Evolutionary conservation across 1,140 invertebrate species (phyloP), one percentile per base, ranked within the genome.

Genomic region (Tetranychus cinnabarinus): DNA sequence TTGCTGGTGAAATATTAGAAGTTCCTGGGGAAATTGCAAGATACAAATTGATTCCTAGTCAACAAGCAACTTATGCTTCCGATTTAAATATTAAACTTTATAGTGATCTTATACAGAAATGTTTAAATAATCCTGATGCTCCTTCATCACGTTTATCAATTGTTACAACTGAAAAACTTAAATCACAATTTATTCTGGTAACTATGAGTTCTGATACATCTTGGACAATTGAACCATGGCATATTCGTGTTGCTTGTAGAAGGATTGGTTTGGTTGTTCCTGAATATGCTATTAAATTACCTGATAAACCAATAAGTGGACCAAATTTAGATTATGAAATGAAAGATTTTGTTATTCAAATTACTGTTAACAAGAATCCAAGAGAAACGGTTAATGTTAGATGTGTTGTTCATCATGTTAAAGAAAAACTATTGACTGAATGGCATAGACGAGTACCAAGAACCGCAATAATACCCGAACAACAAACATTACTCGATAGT

Each of bases 181-280:
- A 66, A 2, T 65, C 63, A 15, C 39, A 63, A 23, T 60, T 72
- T 33, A 56, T 74, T 10, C 48, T 66, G n/a, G 77, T 90, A 15
- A 70, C 74, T 1, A 86, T 92, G 83, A 88, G 82, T 68, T 78
- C 80, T 68, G 76, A 81, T 58, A 75, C 78, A 61, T 80, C 83
- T 0, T 92, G 88, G 87, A 80, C 78, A 2, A 66, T 92, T 12
- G 78, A 88, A 69, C 82, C 81, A 0, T 86, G 82, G 82, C 87
- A 92, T 72, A 72, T 91, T 1, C 78, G 74, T 67, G 71, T 78
- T 31, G 78, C 79, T 36, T 81, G 88, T 60, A 76, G 86, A 34
- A 81, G 79, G 73, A 73, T 74, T 63, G 80, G 80, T 2, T 78
- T 81, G 67, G 67, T 78, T 54, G 79, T 85, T 13, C 70, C 73